Percentiles rank a stretch among this genome's conserved stretches.
Conservation (phyloP, 2,797 vertebrate genomes). For the Pampus argenteus region DNA sequence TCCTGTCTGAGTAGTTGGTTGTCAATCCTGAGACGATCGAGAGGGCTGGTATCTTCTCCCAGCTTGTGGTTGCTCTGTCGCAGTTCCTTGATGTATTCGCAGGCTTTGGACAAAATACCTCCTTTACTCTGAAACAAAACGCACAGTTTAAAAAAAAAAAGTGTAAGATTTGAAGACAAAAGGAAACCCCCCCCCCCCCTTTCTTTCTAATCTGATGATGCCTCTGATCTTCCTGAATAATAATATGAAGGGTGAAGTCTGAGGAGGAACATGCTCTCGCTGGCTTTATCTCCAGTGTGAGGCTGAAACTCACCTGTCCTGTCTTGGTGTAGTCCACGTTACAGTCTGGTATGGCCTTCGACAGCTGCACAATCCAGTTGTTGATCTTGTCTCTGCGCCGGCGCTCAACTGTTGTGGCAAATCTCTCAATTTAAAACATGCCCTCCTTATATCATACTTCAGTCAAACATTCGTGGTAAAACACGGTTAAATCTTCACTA, state of each 20-base stretch:
- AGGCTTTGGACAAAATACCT: constrained; percentile 95
- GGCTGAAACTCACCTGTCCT: constrained; percentile 85
- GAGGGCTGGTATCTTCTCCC: constrained; percentile 87
- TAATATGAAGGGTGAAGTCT: background rate
- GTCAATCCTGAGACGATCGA: constrained; percentile 92
- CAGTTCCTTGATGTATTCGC: constrained; percentile 96
- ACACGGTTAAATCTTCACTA: background rate
- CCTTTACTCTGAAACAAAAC: constrained; percentile 90
- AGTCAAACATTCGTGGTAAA: background rate
- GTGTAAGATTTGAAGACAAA: too few species aligned
- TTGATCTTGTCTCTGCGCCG: constrained; percentile 95
- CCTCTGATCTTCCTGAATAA: background rate
- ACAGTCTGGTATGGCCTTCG: constrained; percentile 95
- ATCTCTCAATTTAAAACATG: background rate
- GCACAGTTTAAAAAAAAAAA: too few species aligned
- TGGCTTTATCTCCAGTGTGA: too few species aligned
- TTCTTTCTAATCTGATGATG: background rate
- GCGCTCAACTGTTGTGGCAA: constrained; percentile 88
- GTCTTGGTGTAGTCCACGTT: constrained; percentile 94
- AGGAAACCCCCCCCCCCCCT: too few species aligned
- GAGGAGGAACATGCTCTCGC: background rate
- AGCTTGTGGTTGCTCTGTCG: constrained; percentile 92
- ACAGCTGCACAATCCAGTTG: constrained; percentile 97
- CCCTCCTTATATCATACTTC: too few species aligned
- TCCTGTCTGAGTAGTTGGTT: constrained; percentile 94